A percentile compares a stretch with the other conserved stretches of the same genome.
These are phyloP conservation scores for Anthoscopus minutus DNA, from an alignment of 2,113 vertebrate species.

Conservation along the genomic window DNA sequence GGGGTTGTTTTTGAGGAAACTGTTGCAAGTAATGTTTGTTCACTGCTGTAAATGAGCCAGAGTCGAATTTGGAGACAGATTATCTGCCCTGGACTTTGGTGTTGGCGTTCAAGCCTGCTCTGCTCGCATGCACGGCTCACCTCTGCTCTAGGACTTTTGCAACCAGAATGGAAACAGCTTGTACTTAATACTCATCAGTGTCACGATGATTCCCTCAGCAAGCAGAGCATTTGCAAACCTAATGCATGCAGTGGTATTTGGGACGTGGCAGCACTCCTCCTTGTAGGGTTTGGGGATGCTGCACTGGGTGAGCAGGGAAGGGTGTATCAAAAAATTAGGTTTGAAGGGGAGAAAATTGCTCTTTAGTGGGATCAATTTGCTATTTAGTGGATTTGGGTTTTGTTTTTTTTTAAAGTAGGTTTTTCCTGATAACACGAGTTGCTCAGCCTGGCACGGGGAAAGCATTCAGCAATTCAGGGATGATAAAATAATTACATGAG, in stretches of 20 bases:
- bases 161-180: background rate
- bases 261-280: rapidly evolving
- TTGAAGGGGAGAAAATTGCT: background rate
- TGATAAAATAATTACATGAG: background rate
- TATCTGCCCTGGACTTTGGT: background rate
- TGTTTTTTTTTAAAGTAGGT: background rate
- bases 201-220: background rate
- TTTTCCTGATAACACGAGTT: background rate
- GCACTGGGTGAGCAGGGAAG: background rate
- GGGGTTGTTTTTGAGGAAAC: background rate
- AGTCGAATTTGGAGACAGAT: background rate
- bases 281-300: background rate
- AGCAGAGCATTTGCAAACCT: background rate
- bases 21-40: slow-evolving; percentile 3
- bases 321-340: rapidly evolving
- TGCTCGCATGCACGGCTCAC: background rate
- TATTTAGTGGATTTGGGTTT: background rate
- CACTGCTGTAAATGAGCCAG: background rate
- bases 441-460: background rate
- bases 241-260: rapidly evolving
- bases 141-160: background rate
- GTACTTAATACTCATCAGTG: rapidly evolving
- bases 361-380: background rate
- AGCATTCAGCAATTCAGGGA: background rate
- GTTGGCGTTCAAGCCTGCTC: background rate